These are phyloP conservation scores for Caenorhabditis briggsae DNA, from an alignment of 1,140 invertebrate species.

Conservation along the genomic window DNA sequence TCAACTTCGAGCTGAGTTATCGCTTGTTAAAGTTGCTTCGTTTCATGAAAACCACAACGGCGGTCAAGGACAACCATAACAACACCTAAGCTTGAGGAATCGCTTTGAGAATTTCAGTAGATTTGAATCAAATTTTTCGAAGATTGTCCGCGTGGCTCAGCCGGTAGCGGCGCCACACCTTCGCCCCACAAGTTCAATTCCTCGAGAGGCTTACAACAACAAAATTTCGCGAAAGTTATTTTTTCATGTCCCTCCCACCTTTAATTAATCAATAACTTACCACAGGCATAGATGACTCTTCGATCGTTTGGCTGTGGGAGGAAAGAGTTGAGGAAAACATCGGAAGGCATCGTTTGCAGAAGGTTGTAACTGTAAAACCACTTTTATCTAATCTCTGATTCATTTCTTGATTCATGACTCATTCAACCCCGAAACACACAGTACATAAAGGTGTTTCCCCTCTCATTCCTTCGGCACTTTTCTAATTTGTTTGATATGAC, in stretches of 20 bases:
- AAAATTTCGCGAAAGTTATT: no score
- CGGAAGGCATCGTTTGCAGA: constrained; percentile 75
- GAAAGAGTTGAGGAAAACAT: constrained; percentile 75
- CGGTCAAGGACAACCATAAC: no score
- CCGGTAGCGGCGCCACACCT: no score
- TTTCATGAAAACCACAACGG: no score
- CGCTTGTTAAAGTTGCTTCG: no score
- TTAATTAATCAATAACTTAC: constrained; percentile 63
- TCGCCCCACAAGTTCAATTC: no score
- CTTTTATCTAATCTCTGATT: neutral
- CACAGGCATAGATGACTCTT: constrained; percentile 77
- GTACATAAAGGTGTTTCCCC: constrained; percentile 41
- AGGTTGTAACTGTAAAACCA: constrained; percentile 74
- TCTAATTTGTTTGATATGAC: constrained; percentile 19
- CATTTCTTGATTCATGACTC: constrained; percentile 44
- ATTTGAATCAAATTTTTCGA: no score
- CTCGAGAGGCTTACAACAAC: no score
- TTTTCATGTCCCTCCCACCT: neutral
- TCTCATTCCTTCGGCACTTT: neutral
- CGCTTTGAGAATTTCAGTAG: no score
- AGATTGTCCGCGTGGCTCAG: no score
- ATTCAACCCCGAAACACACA: neutral
- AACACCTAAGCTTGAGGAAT: no score
- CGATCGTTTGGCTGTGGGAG: constrained; percentile 74
- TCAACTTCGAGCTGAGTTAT: no score